These are phyloP conservation scores for Gopherus evgoodei DNA, from an alignment of 2,113 vertebrate genomes.

Conservation along the genomic window DNA sequence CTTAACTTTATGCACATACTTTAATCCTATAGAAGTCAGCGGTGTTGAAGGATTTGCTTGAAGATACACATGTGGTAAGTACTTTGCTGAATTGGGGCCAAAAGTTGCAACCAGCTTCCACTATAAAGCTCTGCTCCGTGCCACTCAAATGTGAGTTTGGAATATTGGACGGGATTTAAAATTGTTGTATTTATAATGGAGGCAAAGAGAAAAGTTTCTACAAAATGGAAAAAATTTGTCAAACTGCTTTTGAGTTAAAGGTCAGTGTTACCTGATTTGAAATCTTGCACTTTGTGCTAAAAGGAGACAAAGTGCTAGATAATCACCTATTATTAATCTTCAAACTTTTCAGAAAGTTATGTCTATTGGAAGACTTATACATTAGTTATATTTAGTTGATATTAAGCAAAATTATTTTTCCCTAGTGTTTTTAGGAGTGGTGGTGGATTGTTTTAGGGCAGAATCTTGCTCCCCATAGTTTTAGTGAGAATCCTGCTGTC, in stretches of 20 bases:
- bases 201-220: neutral
- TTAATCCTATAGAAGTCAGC: neutral
- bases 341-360: neutral
- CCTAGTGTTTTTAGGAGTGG: neutral
- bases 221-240: neutral
- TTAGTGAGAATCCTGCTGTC: neutral
- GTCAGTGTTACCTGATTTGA: neutral
- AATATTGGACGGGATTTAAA: neutral
- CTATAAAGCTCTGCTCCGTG: neutral
- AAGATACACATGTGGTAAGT: neutral
- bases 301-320: too few relatives aligned
- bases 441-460: neutral
- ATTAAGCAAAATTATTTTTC: neutral
- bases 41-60: neutral
- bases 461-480: neutral
- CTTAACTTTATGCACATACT: neutral
- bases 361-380: neutral
- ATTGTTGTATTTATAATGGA: neutral
- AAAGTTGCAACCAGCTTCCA: neutral
- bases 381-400: neutral
- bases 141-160: rapidly evolving
- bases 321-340: neutral
- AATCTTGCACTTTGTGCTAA: neutral
- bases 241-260: neutral
- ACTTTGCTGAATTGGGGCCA: neutral